These are phyloP conservation scores for Schizopygopsis malacanthus DNA, from an alignment of 2,797 vertebrate species.

Conservation along the genomic window DNA sequence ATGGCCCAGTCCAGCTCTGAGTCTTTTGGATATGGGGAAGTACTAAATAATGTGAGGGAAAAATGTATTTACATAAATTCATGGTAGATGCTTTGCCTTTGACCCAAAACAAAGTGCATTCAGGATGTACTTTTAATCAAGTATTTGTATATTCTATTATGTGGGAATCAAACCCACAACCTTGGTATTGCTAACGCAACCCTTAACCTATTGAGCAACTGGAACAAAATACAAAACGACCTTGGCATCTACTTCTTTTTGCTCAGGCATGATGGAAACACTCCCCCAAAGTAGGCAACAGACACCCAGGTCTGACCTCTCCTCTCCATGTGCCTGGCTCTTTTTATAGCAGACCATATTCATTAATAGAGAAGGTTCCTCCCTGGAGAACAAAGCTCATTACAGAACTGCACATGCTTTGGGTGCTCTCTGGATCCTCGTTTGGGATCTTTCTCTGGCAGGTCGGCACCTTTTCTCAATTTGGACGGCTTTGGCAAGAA, in stretches of 20 bases:
- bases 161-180: neutral
- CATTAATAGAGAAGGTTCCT: conserved; percentile 66
- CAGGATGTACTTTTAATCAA: neutral
- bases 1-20: neutral
- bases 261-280: neutral
- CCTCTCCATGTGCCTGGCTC: conserved; percentile 31
- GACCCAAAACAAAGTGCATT: neutral
- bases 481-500: conserved; percentile 78
- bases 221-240: neutral
- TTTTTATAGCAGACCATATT: conserved; percentile 63
- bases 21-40: neutral
- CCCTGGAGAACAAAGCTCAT: conserved; percentile 79
- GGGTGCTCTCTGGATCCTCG: conserved; percentile 61
- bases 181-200: neutral
- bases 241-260: conserved; percentile 4
- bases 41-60: neutral
- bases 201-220: neutral
- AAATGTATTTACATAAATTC: neutral
- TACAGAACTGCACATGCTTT: conserved; percentile 73
- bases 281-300: conserved; percentile 26
- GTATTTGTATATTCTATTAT: neutral
- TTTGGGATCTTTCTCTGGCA: conserved; percentile 57
- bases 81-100: neutral
- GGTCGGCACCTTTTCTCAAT: conserved; percentile 77
- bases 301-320: conserved; percentile 43